These are phyloP conservation scores for Aselliscus stoliczkanus DNA, from an alignment of 2,797 vertebrate genomes.

Conservation along the genomic window DNA sequence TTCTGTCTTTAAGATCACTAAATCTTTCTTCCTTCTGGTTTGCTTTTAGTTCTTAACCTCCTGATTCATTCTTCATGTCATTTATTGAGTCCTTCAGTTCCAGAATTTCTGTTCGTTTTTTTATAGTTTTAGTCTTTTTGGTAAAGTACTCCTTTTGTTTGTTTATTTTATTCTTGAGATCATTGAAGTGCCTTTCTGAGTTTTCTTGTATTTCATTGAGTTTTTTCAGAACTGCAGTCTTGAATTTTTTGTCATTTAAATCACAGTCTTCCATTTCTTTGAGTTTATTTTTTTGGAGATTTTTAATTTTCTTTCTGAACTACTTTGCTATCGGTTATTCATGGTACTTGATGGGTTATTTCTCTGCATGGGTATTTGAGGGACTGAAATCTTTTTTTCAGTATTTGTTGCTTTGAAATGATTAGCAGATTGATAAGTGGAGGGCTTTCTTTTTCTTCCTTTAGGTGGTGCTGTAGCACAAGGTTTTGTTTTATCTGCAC, in stretches of 20 bases:
- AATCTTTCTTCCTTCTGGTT: neutral
- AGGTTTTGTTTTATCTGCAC: neutral
- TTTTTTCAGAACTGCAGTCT: neutral
- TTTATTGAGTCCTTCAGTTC: neutral
- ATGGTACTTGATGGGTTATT: neutral
- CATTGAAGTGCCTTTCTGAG: neutral
- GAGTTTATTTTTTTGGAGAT: neutral
- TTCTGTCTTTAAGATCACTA: neutral
- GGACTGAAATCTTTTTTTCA: neutral
- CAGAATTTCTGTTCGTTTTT: neutral
- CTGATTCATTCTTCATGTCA: neutral
- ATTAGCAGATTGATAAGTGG: neutral
- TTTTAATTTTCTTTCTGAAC: neutral
- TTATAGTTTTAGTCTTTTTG: neutral
- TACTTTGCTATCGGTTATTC: neutral
- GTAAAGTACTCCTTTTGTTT: neutral
- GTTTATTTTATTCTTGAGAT: neutral
- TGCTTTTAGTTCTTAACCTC: neutral
- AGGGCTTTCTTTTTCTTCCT: neutral
- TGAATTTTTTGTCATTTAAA: neutral
- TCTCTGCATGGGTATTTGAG: neutral
- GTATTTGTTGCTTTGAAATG: neutral
- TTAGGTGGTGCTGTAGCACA: neutral
- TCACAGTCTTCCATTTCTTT: neutral
- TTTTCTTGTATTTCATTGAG: neutral